Evolutionary conservation across 2,113 vertebrate species (phyloP).

Genomic region (Cinclus cinclus): DNA sequence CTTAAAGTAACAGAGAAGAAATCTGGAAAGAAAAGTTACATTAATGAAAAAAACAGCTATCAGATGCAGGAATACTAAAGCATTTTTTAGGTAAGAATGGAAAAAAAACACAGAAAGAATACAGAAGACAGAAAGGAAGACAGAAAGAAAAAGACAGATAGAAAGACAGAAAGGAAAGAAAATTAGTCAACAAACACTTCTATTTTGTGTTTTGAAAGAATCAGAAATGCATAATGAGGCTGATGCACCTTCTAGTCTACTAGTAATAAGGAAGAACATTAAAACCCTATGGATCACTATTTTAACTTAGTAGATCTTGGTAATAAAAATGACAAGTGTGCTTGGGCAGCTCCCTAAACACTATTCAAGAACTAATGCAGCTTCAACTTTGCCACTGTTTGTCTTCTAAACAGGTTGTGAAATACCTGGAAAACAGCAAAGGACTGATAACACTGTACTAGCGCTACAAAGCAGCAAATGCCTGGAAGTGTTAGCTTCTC

Average conservation of each 20-base stretch:
- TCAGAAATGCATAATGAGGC: neutral
- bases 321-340: neutral
- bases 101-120: neutral
- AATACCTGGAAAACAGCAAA: neutral
- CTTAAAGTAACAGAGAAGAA: neutral
- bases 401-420: neutral
- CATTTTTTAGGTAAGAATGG: neutral
- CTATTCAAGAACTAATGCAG: neutral
- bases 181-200: neutral
- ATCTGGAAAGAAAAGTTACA: neutral
- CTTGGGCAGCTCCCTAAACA: neutral
- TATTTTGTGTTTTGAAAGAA: neutral
- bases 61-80: neutral
- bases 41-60: neutral
- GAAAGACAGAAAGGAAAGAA: neutral
- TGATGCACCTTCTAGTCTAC: neutral
- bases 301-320: neutral
- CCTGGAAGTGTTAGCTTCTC: neutral
- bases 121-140: no score
- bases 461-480: neutral
- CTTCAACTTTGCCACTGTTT: neutral
- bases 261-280: neutral
- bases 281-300: neutral
- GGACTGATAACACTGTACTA: neutral
- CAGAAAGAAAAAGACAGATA: no score